phyloP scores from a whole-genome alignment of 2,797 vertebrate genomes.

The Telmatherina bonti region DNA sequence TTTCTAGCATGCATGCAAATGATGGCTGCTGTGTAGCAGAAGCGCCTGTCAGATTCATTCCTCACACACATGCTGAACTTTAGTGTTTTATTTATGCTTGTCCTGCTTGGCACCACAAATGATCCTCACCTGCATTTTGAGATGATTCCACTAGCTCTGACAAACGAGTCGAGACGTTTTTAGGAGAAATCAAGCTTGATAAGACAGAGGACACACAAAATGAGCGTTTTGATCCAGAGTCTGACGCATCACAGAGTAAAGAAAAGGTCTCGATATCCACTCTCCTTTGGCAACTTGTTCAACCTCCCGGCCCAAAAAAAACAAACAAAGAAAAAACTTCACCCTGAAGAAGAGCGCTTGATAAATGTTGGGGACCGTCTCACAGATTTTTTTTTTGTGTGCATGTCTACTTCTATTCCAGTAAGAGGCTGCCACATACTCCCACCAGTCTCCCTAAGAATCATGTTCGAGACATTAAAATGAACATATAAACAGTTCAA shows the following conservation, averaged over 20 bases:
- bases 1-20: constrained; percentile 42
- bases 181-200: constrained; percentile 27
- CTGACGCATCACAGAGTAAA: constrained; percentile 32
- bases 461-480: constrained; percentile 63
- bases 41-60: constrained; percentile 14
- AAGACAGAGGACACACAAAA: constrained; percentile 36
- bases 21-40: constrained; percentile 27
- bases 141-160: constrained; percentile 74
- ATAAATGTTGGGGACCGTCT: constrained; percentile 65
- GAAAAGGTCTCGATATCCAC: constrained; percentile 5
- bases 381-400: constrained; percentile 56
- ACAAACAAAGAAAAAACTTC: constrained; percentile 35
- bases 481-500: constrained; percentile 71
- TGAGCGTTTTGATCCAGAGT: constrained; percentile 44
- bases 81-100: constrained; percentile 11
- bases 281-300: constrained; percentile 74
- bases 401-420: constrained; percentile 53
- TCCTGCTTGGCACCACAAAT: constrained; percentile 43
- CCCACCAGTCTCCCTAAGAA: constrained; percentile 60
- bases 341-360: constrained; percentile 50
- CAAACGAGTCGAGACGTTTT: constrained; percentile 48
- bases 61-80: constrained; percentile 25
- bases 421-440: constrained; percentile 43
- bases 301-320: constrained; percentile 44
- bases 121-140: constrained; percentile 58